A percentile compares a stretch with the other conserved stretches of the same genome.
Conservation (phyloP, 2,888 invertebrate species). For the Taphrorychus bicolor region DNA sequence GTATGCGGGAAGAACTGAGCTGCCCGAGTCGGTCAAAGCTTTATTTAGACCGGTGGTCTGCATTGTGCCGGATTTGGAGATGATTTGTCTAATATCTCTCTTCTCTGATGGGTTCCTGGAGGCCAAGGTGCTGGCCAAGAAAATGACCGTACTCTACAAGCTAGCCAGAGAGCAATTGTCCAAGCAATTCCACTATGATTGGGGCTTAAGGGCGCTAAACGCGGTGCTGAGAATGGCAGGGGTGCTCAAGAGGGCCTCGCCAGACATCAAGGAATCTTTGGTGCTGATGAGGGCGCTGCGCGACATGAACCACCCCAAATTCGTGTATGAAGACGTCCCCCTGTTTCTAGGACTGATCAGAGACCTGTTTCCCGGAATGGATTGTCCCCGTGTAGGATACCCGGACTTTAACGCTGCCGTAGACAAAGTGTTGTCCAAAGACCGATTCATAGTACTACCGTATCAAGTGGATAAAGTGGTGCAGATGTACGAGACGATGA, state of each 20-base stretch:
- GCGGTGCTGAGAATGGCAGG: constrained; percentile 93
- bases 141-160: constrained; percentile 91
- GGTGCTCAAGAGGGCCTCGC: constrained; percentile 79
- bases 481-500: constrained; percentile 93
- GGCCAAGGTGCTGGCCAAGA: constrained; percentile 90
- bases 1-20: constrained; percentile 88
- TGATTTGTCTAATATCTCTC: constrained; percentile 90
- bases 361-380: constrained; percentile 89
- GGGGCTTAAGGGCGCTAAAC: constrained; percentile 90
- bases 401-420: constrained; percentile 86
- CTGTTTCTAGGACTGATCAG: constrained; percentile 86
- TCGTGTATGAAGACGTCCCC: constrained; percentile 90
- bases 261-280: constrained; percentile 82
- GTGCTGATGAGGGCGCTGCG: constrained; percentile 90
- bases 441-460: constrained; percentile 72
- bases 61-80: constrained; percentile 88
- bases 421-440: constrained; percentile 68
- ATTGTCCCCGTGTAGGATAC: constrained; percentile 87
- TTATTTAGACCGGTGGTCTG: constrained; percentile 92
- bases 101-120: constrained; percentile 92
- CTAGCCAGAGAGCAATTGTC: constrained; percentile 88
- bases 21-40: constrained; percentile 92
- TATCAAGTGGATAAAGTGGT: constrained; percentile 75
- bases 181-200: constrained; percentile 93
- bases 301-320: constrained; percentile 94